Conservation (phyloP, 1,140 invertebrate species). For the Eriosoma lanigerum region DNA sequence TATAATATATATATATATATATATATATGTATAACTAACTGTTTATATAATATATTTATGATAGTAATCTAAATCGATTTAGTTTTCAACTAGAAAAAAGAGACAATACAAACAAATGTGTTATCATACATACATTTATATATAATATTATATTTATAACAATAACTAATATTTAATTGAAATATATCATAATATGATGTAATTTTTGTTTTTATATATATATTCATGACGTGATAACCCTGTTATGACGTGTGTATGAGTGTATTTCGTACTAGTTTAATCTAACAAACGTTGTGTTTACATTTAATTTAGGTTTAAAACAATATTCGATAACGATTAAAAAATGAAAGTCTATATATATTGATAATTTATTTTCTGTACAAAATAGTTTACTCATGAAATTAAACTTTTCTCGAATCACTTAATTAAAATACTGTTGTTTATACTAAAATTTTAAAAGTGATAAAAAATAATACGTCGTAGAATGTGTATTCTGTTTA, state of each 20-base stretch:
- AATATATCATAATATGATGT: background rate
- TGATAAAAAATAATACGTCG: background rate
- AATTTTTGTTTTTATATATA: background rate
- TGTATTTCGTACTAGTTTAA: slow-evolving; percentile 7
- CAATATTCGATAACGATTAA: background rate
- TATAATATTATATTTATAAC: background rate
- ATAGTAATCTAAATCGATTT: background rate
- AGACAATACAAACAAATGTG: background rate
- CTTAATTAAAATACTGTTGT: background rate
- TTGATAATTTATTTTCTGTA: background rate
- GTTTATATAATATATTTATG: background rate
- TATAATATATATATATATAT: background rate
- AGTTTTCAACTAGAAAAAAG: background rate
- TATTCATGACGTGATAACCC: background rate
- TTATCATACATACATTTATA: background rate
- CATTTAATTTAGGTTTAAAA: background rate
- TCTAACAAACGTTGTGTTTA: background rate
- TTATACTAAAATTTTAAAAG: background rate
- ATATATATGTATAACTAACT: background rate
- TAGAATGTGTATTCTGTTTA: background rate
- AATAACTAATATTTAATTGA: background rate
- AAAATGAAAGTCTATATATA: background rate
- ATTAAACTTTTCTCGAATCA: background rate
- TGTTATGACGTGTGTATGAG: background rate
- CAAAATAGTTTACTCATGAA: background rate